Percentiles rank a stretch among this genome's conserved stretches.
Evolutionary conservation across 92 coral and sea anemone genomes (phyloP).

Genomic region (Porites divaricata): DNA sequence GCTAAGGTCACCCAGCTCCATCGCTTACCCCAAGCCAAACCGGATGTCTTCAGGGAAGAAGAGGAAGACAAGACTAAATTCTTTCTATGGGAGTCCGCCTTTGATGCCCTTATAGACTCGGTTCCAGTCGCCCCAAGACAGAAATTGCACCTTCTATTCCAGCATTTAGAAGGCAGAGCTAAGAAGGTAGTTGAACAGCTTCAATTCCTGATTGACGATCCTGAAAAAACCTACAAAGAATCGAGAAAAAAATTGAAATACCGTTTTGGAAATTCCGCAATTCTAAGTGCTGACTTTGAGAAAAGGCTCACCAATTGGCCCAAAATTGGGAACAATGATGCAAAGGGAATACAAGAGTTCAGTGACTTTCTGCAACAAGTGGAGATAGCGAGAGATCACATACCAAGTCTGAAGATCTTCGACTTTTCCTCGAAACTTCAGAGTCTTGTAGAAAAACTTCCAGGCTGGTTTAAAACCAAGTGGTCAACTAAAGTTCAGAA

Average conservation of each 20-base stretch:
- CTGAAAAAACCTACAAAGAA: constrained; percentile 66
- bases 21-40: constrained; percentile 61
- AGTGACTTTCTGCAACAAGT: constrained; percentile 73
- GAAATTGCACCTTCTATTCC: constrained; percentile 64
- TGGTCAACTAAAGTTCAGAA: constrained; percentile 71
- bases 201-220: constrained; percentile 63
- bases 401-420: constrained; percentile 51
- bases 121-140: constrained; percentile 61
- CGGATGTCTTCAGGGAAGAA: constrained; percentile 58
- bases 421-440: constrained; percentile 61
- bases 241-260: constrained; percentile 60
- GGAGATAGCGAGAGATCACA: constrained; percentile 45
- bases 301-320: constrained; percentile 71
- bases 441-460: constrained; percentile 62
- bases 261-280: constrained; percentile 62
- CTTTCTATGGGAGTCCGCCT: constrained; percentile 59
- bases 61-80: constrained; percentile 67
- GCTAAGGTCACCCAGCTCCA: constrained; percentile 62
- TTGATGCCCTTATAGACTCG: constrained; percentile 65
- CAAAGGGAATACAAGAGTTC: constrained; percentile 66
- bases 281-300: constrained; percentile 58
- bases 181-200: constrained; percentile 70
- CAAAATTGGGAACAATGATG: constrained; percentile 64
- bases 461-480: constrained; percentile 66
- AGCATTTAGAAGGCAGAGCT: constrained; percentile 67